These are phyloP conservation scores for Synchiropus splendidus DNA, from an alignment of 2,113 vertebrate genomes.

Conservation along the genomic window DNA sequence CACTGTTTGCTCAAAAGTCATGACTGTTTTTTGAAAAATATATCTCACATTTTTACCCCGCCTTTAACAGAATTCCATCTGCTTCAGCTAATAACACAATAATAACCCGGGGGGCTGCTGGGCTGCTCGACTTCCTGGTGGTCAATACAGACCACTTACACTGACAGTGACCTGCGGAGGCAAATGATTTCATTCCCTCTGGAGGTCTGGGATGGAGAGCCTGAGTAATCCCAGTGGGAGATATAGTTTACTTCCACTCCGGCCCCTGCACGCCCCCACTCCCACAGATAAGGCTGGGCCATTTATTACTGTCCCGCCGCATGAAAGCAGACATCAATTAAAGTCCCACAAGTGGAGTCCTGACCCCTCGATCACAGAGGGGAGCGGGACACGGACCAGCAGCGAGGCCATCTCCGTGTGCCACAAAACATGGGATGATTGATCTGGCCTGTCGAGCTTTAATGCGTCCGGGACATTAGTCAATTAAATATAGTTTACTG, in stretches of 20 bases:
- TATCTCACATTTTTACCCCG: no score
- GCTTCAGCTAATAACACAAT: no score
- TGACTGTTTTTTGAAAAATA: no score
- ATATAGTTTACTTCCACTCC: conserved; percentile 37
- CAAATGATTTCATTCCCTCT: conserved; percentile 13
- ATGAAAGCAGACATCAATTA: conserved; percentile 65
- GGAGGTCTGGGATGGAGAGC: conserved; percentile 15
- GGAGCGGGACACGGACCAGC: conserved; percentile 39
- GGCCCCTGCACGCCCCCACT: conserved; percentile 28
- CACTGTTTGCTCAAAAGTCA: no score
- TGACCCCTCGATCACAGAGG: conserved; percentile 53
- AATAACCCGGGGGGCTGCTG: no score
- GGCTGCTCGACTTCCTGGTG: conserved; percentile 24
- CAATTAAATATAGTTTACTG: conserved; percentile 51
- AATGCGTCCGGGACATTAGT: conserved; percentile 43
- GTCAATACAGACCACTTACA: conserved; percentile 40
- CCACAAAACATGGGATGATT: conserved; percentile 33
- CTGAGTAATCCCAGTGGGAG: conserved; percentile 31
- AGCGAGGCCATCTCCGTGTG: conserved; percentile 27
- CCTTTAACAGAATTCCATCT: no score
- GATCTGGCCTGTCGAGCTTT: conserved; percentile 37
- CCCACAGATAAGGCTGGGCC: conserved; percentile 34
- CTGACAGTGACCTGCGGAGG: conserved; percentile 28
- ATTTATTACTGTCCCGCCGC: conserved; percentile 56
- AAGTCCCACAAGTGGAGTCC: conserved; percentile 32